phyloP scores from a whole-genome alignment of 37 sponge, comb jelly and placozoan genomes.

The Ephydatia muelleri region DNA sequence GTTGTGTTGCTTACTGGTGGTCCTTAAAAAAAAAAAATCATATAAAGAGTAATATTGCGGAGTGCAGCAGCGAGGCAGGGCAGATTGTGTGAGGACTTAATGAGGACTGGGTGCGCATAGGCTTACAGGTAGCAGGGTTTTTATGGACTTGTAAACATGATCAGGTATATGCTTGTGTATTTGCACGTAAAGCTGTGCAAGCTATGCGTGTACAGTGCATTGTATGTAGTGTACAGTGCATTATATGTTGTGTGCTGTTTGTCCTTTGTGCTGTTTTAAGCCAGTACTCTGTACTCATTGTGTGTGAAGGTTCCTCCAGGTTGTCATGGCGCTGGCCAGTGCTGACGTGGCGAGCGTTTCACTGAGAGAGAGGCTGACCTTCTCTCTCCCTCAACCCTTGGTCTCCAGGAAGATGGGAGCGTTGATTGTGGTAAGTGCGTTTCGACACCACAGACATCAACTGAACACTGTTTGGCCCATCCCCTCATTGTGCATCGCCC shows the following conservation, averaged over 20 bases:
- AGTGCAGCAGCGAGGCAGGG: neutral
- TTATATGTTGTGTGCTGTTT: neutral
- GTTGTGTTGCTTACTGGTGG: conserved; percentile 31
- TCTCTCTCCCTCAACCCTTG: conserved; percentile 31
- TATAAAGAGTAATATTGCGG: neutral
- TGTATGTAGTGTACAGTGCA: no score
- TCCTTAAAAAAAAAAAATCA: no score
- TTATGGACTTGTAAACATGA: neutral
- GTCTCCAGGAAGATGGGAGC: conserved; percentile 49
- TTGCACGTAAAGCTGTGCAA: neutral
- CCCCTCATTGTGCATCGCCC: no score
- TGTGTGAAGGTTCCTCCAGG: conserved; percentile 53
- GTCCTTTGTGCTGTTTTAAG: neutral
- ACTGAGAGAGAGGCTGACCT: conserved; percentile 50
- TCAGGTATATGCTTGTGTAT: neutral
- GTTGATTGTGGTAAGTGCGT: conserved; percentile 59
- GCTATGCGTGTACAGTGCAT: neutral
- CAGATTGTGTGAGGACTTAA: neutral
- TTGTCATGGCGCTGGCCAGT: conserved; percentile 49
- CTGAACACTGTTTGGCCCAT: no score
- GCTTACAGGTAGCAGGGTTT: neutral
- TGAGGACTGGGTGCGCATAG: neutral
- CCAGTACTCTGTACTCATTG: neutral
- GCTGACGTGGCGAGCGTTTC: conserved; percentile 67
- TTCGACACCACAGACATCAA: neutral